Conservation (phyloP, 2,113 vertebrate species). For the Monopterus albus region DNA sequence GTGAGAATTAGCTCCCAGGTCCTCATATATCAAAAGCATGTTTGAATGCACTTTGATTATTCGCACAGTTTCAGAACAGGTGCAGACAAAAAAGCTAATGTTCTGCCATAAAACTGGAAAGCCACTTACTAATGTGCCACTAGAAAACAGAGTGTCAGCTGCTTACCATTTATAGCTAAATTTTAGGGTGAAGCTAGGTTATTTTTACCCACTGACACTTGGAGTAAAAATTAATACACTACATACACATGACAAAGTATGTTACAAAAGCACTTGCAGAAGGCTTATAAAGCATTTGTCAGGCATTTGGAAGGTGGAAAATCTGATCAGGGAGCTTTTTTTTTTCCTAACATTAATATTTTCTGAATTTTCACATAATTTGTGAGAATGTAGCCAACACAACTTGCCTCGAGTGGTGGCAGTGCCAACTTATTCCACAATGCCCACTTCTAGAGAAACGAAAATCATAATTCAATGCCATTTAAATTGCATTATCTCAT, state of each 20-base stretch:
- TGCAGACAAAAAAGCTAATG: constrained; percentile 23
- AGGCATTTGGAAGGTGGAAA: background rate
- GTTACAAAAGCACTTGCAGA: no score
- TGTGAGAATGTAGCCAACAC: no score
- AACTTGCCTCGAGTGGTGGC: no score
- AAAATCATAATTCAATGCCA: no score
- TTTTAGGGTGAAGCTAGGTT: background rate
- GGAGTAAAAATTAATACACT: background rate
- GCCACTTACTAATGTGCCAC: constrained; percentile 22
- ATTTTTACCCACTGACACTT: constrained; percentile 3
- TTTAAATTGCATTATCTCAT: no score
- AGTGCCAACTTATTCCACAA: background rate
- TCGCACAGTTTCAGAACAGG: constrained; percentile 46
- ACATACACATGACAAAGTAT: no score
- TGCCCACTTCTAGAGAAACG: background rate
- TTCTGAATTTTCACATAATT: no score
- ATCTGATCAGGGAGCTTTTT: background rate
- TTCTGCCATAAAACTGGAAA: constrained; percentile 25
- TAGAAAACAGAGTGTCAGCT: constrained; percentile 21
- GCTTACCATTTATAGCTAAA: background rate
- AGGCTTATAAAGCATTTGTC: background rate
- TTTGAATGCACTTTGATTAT: constrained; percentile 63
- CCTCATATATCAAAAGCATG: constrained; percentile 48
- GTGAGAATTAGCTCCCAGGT: constrained; percentile 49
- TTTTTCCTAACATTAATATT: no score